Conservation (phyloP, 2,113 vertebrate genomes). For the Pelodiscus sinensis region DNA sequence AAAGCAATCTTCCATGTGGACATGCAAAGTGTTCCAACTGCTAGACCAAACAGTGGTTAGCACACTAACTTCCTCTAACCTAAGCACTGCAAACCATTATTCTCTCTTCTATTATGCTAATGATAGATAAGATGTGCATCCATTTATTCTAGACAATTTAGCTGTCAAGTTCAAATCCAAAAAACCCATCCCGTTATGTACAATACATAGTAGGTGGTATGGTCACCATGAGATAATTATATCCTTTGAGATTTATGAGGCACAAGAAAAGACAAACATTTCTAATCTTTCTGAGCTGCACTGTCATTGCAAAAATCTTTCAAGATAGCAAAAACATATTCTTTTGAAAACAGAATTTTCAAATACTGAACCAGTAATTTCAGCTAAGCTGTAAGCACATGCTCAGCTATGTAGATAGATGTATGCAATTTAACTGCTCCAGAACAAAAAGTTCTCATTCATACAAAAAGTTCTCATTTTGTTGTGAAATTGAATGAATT, state of each 20-base stretch:
- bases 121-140: background rate
- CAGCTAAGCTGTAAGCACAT: background rate
- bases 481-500: background rate
- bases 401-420: background rate
- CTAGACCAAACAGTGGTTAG: background rate
- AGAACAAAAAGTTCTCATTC: background rate
- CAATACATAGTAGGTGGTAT: background rate
- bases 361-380: background rate
- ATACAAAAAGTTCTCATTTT: background rate
- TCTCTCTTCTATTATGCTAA: background rate
- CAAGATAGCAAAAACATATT: background rate
- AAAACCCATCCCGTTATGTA: background rate
- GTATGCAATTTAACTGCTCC: background rate
- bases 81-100: background rate
- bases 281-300: background rate
- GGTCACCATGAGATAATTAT: background rate
- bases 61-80: background rate
- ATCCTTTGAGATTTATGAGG: background rate
- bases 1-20: background rate
- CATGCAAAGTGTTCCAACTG: accelerated
- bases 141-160: background rate
- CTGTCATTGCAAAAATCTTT: background rate
- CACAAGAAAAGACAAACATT: background rate
- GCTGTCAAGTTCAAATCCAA: background rate
- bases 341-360: background rate